Percentiles rank a stretch among this genome's conserved stretches.
These are phyloP conservation scores for Schizaphis graminum DNA, from an alignment of 2,888 invertebrate species.

Conservation along the genomic window DNA sequence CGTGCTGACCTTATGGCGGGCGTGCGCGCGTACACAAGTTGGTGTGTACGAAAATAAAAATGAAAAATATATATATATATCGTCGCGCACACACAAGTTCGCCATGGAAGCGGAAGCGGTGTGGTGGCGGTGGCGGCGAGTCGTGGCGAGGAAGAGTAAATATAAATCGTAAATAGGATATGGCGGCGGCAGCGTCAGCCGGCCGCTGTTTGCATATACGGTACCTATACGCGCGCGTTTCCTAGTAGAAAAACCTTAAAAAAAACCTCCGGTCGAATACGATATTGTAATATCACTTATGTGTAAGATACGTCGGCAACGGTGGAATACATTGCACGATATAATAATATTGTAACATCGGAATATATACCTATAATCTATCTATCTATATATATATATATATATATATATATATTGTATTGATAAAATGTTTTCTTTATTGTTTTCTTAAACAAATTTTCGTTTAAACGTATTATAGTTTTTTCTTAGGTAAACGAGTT, in stretches of 20 bases:
- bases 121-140: neutral
- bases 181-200: neutral
- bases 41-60: conserved; percentile 14
- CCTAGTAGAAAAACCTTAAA: neutral
- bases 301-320: neutral
- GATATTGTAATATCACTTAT: neutral
- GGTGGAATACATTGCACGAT: neutral
- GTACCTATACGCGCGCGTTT: neutral
- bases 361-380: neutral
- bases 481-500: neutral
- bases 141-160: conserved; percentile 5
- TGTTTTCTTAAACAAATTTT: neutral
- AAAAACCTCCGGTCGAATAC: neutral
- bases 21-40: neutral
- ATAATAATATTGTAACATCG: neutral
- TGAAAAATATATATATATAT: neutral
- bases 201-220: neutral
- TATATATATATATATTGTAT: neutral
- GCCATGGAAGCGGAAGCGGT: conserved; percentile 8
- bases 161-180: conserved; percentile 6
- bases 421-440: neutral
- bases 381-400: too few species aligned
- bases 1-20: conserved; percentile 55
- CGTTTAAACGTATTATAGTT: neutral
- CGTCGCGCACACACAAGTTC: neutral